These are phyloP conservation scores for Madoqua kirkii DNA, from an alignment of 2,113 vertebrate genomes.

Conservation along the genomic window DNA sequence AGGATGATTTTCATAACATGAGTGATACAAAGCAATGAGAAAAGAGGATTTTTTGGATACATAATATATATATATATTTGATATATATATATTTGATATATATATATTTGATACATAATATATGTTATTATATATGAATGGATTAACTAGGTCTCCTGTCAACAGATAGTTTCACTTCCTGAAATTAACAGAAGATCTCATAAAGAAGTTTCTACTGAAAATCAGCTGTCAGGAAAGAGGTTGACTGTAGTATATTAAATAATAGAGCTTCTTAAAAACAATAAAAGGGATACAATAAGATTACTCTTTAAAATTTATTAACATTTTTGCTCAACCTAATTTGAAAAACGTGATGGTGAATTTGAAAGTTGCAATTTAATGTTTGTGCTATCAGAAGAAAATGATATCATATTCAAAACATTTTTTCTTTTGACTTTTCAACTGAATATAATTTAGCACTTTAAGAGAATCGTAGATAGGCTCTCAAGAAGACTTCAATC, in stretches of 20 bases:
- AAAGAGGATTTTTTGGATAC: conserved; percentile 16
- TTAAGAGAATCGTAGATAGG: not conserved
- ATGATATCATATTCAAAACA: not conserved
- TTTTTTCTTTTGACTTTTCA: not conserved
- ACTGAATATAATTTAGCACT: not conserved
- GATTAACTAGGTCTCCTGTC: conserved; percentile 58
- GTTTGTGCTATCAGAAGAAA: not conserved
- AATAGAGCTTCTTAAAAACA: not conserved
- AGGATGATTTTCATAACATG: conserved; percentile 15
- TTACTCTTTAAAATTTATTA: not conserved
- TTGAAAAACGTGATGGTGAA: not conserved
- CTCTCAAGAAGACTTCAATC: not conserved
- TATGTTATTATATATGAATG: conserved; percentile 39
- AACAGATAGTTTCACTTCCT: conserved; percentile 49
- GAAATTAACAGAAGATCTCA: conserved; percentile 34
- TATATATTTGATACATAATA: not conserved
- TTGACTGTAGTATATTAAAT: not conserved
- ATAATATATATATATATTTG: not conserved
- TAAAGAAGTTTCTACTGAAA: conserved; percentile 40
- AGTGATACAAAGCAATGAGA: conserved; percentile 2
- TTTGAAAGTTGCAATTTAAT: not conserved
- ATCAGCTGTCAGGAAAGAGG: conserved; percentile 7
- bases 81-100: conserved; percentile 3
- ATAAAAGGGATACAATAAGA: not conserved
- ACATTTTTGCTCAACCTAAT: not conserved